phyloP scores from a whole-genome alignment of 1,140 invertebrate genomes.

The Trichonephila clavata region DNA sequence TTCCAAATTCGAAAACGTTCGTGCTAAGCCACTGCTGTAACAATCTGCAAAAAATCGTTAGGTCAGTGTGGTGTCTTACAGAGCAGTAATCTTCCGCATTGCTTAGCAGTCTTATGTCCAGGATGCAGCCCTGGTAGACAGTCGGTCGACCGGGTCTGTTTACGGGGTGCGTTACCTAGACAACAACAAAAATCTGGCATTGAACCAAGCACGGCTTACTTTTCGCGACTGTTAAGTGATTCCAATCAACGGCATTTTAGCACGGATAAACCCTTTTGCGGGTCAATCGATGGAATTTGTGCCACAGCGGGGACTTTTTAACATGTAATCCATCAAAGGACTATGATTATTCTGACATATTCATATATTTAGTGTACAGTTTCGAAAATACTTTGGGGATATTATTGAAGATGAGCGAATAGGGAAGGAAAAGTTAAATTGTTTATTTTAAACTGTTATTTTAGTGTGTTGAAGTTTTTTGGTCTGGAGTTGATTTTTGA shows the following conservation, averaged over 20 bases:
- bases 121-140: neutral
- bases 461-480: too few species aligned
- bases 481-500: too few species aligned
- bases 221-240: neutral
- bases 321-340: too few species aligned
- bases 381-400: too few species aligned
- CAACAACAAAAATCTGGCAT: constrained; percentile 42
- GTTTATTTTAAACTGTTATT: too few species aligned
- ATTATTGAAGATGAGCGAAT: too few species aligned
- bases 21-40: too few species aligned
- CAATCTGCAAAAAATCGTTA: neutral
- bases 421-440: too few species aligned
- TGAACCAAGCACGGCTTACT: constrained; percentile 18
- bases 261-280: neutral
- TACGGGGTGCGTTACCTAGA: constrained; percentile 10
- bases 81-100: neutral
- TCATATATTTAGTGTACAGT: too few species aligned
- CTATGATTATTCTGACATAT: too few species aligned
- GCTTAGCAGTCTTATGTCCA: neutral
- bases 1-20: too few species aligned
- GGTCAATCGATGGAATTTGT: neutral
- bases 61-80: neutral
- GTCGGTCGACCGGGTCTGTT: neutral
- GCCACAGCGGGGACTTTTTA: too few species aligned
- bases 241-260: neutral